Conservation (phyloP, 2,888 invertebrate species). For the Adelphocoris suturalis region DNA sequence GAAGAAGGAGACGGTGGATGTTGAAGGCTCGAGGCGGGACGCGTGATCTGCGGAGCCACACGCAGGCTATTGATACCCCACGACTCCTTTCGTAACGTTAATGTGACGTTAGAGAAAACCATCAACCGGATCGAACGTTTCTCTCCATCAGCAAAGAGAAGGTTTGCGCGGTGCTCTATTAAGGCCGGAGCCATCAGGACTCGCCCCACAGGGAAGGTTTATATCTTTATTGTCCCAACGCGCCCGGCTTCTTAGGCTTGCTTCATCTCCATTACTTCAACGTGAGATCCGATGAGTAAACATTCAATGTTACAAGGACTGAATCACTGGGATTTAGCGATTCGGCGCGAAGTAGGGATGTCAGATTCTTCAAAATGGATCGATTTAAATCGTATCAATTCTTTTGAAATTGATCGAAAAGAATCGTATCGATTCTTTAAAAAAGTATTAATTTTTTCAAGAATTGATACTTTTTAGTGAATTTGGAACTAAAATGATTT, state of each 20-base stretch:
- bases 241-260: slow-evolving; percentile 13
- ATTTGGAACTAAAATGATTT: too few species aligned
- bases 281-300: not conserved
- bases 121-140: slow-evolving; percentile 53
- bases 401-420: too few species aligned
- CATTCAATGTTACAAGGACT: not conserved
- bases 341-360: too few species aligned
- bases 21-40: slow-evolving; percentile 26
- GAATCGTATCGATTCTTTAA: too few species aligned
- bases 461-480: too few species aligned
- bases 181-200: slow-evolving; percentile 42
- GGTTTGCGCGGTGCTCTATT: slow-evolving; percentile 42
- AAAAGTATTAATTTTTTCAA: too few species aligned
- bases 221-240: slow-evolving; percentile 39
- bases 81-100: slow-evolving; percentile 40
- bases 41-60: slow-evolving; percentile 48
- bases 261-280: slow-evolving; percentile 32
- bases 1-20: not conserved
- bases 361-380: too few species aligned
- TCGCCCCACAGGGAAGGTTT: slow-evolving; percentile 26
- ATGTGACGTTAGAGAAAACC: slow-evolving; percentile 55
- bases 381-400: too few species aligned
- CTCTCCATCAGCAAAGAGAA: slow-evolving; percentile 50
- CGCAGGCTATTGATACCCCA: slow-evolving; percentile 49
- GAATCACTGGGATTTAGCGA: too few species aligned